A percentile compares a stretch with the other conserved stretches of the same genome.
Conservation (phyloP, 1,140 invertebrate species). For the Oppia nitens region DNA sequence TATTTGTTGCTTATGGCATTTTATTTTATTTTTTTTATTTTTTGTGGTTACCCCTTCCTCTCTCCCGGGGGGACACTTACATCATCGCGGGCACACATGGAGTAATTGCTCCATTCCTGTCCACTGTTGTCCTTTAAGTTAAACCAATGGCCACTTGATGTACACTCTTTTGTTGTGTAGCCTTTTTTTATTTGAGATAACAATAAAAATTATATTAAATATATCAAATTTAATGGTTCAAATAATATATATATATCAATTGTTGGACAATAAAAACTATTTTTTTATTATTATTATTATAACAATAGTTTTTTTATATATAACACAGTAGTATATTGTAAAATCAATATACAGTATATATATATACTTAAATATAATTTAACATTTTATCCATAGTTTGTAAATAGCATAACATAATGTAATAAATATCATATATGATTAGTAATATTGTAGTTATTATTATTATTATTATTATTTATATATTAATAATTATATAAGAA, state of each 20-base stretch:
- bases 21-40: too few relatives aligned
- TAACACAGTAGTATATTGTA: too few relatives aligned
- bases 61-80: slow-evolving; percentile 18
- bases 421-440: neutral
- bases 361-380: neutral
- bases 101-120: slow-evolving; percentile 31
- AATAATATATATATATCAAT: neutral
- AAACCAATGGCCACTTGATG: slow-evolving; percentile 25
- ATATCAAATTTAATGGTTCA: neutral
- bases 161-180: slow-evolving; percentile 26
- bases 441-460: neutral
- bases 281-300: too few relatives aligned
- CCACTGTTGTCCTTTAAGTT: slow-evolving; percentile 3
- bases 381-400: neutral
- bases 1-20: too few relatives aligned
- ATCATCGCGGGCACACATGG: slow-evolving; percentile 24
- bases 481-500: neutral
- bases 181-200: slow-evolving; percentile 19
- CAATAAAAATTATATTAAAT: slow-evolving; percentile 10
- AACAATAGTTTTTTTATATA: too few relatives aligned
- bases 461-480: neutral
- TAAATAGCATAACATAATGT: neutral
- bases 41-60: too few relatives aligned
- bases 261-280: neutral
- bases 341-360: too few relatives aligned